phyloP scores from a whole-genome alignment of 2,888 invertebrate genomes.

The Leptopilina drosophilae region DNA sequence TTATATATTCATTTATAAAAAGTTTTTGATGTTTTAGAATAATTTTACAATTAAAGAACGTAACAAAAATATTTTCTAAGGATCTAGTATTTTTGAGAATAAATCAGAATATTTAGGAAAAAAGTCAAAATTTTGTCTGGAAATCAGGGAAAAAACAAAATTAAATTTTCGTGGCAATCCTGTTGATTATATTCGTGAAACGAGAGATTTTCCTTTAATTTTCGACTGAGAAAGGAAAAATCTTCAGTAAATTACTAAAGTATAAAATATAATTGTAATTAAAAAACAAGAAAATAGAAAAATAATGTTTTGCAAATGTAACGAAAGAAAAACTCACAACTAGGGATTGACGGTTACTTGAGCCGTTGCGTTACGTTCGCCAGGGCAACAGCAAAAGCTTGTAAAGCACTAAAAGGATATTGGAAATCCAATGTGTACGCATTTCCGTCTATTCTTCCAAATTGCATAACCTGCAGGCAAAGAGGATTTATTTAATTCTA shows the following conservation, averaged over 20 bases:
- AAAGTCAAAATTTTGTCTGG: too few species aligned
- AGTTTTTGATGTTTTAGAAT: too few species aligned
- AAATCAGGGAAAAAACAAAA: too few species aligned
- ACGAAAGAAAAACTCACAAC: conserved; percentile 33
- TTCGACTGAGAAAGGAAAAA: conserved; percentile 45
- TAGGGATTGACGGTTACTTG: conserved; percentile 80
- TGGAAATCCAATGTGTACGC: conserved; percentile 99
- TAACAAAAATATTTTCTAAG: too few species aligned
- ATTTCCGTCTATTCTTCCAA: conserved; percentile 98
- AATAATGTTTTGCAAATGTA: conserved; percentile 40
- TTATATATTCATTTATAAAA: too few species aligned
- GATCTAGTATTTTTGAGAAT: too few species aligned
- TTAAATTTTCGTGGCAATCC: too few species aligned
- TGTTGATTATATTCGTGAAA: conserved; percentile 40
- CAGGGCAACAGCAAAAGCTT: conserved; percentile 98
- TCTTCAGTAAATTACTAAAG: too few species aligned
- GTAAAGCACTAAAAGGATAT: conserved; percentile 98
- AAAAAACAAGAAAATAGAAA: neutral
- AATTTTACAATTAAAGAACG: too few species aligned
- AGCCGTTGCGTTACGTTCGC: conserved; percentile 97
- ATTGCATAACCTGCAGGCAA: conserved; percentile 94
- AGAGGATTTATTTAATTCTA: neutral
- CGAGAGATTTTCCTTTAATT: neutral
- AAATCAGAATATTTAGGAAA: too few species aligned
- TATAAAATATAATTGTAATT: neutral